These are phyloP conservation scores for Cyphomyrus discorhynchus DNA, from an alignment of 2,113 vertebrate species.

Conservation along the genomic window DNA sequence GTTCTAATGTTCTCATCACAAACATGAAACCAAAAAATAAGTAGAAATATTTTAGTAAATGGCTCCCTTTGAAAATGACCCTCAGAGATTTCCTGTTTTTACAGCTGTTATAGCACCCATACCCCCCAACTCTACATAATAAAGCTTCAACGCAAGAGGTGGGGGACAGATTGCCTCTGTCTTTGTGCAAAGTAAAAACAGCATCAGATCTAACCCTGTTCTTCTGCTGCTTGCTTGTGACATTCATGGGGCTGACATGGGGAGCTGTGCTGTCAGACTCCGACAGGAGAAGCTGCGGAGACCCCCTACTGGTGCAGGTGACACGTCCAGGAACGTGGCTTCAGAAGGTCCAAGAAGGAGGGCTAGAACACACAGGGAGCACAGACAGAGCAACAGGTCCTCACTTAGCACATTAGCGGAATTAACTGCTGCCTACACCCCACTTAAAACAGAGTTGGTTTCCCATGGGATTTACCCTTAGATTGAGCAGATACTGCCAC, in stretches of 20 bases:
- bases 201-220: constrained; percentile 3
- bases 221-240: not conserved
- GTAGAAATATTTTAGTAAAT: not conserved
- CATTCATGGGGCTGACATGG: constrained; percentile 22
- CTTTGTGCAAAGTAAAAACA: constrained; percentile 7
- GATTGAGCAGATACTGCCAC: not conserved
- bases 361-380: constrained; percentile 56
- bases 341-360: constrained; percentile 74
- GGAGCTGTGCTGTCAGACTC: not conserved
- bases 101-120: not conserved
- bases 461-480: not conserved
- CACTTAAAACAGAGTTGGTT: not conserved
- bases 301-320: constrained; percentile 41
- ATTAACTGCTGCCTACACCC: not conserved
- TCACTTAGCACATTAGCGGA: not conserved
- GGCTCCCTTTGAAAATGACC: not conserved
- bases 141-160: not conserved
- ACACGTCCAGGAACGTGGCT: constrained; percentile 85
- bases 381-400: not conserved
- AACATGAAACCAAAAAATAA: not conserved
- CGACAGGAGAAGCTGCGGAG: constrained; percentile 6
- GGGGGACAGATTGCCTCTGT: not conserved
- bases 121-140: not conserved
- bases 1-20: not conserved
- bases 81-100: not conserved